phyloP scores from a whole-genome alignment of 1,140 invertebrate species.

The Pachyrhynchus sulphureomaculatus region DNA sequence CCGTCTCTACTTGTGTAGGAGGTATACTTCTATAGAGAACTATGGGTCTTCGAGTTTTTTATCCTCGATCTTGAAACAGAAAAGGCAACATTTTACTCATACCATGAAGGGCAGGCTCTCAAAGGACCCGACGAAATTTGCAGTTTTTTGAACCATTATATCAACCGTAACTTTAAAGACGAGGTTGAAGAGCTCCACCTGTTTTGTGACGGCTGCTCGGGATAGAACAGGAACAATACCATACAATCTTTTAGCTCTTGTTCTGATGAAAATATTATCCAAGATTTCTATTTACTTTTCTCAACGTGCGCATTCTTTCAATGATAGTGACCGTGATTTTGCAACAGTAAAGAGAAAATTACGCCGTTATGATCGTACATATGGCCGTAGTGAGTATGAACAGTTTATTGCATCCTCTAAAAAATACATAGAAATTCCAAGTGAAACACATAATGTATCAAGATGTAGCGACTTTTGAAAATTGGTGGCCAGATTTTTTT shows the following conservation, averaged over 20 bases:
- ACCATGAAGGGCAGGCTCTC: conserved; percentile 6
- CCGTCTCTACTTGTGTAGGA: conserved; percentile 1
- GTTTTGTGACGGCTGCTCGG: conserved; percentile 34
- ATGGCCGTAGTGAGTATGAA: too few species aligned
- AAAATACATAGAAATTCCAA: too few species aligned
- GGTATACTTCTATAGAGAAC: conserved; percentile 6
- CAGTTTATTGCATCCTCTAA: too few species aligned
- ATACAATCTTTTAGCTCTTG: conserved; percentile 2
- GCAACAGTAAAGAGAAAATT: too few species aligned
- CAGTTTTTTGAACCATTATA: too few species aligned
- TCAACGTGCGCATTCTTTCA: conserved; percentile 7
- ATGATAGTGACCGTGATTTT: too few species aligned
- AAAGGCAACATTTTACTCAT: neutral
- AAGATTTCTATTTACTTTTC: conserved; percentile 14
- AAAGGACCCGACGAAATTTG: neutral
- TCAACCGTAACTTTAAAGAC: neutral
- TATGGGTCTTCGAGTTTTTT: conserved; percentile 5
- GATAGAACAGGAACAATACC: conserved; percentile 8
- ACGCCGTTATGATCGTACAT: too few species aligned
- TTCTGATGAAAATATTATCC: conserved; percentile 26
- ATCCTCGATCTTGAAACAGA: conserved; percentile 7
- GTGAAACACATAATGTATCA: too few species aligned
- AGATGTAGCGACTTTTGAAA: too few species aligned
- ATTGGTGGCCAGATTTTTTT: too few species aligned
- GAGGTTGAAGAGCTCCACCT: conserved; percentile 38